Percentiles rank a stretch among this genome's conserved stretches.
These are phyloP conservation scores for Gymnorhina tibicen DNA, from an alignment of 2,113 vertebrate genomes.

Conservation along the genomic window DNA sequence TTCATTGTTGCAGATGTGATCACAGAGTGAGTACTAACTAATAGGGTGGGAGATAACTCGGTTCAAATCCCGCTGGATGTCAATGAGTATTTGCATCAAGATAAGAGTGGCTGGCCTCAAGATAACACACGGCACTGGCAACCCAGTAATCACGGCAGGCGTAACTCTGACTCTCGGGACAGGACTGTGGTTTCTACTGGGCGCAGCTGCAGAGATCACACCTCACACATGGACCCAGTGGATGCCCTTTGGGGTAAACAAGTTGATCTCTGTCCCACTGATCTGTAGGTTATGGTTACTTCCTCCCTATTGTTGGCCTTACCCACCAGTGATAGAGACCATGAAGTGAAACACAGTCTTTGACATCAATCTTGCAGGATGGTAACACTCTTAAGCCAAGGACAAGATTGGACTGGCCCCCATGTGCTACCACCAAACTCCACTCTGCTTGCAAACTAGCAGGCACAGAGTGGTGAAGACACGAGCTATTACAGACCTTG, in stretches of 20 bases:
- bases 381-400: neutral
- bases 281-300: neutral
- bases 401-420: fast-evolving
- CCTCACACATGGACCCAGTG: fast-evolving
- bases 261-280: neutral
- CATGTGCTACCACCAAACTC: neutral
- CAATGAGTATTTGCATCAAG: neutral
- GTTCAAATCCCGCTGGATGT: neutral
- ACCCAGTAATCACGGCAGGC: neutral
- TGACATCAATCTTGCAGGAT: neutral
- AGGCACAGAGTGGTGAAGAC: neutral
- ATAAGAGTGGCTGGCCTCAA: neutral
- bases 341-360: neutral
- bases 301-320: neutral
- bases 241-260: neutral
- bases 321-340: neutral
- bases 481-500: neutral
- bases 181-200: neutral
- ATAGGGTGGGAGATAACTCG: fast-evolving
- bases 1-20: neutral
- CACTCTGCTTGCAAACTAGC: neutral
- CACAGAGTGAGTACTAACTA: neutral
- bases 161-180: neutral
- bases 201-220: neutral
- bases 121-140: fast-evolving